Base-by-base conservation (phyloP, 2,797 vertebrate genomes). In the Sphenodon punctatus region DNA sequence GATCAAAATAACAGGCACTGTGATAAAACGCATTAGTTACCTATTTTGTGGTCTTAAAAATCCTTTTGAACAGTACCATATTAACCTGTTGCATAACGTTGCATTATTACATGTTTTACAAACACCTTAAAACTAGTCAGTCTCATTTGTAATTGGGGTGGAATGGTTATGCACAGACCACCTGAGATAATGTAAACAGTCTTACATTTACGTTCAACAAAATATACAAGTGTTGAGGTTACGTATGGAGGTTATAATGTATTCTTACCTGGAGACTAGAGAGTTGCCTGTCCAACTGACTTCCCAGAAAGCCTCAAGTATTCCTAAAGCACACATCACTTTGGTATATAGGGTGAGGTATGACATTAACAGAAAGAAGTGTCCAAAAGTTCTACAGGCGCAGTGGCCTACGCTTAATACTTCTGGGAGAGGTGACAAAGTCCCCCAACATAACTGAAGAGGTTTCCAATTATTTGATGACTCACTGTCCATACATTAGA, bases 341-440 rank as follows among this genome's bases (percentile, higher is more conserved):
- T 25, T 43, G 73, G 9, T 10, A 32, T 6, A 17, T 30, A 49
- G 45, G 38, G 19, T 58, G 48, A 82, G 49, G n/a, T 27, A 70
- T 8, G 4, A 80, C 77, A 92, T 80, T 87, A 91, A 88, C 56
- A 64, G 38, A 30, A 80, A 70, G n/a, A 89, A 89, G 76, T 79
- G 68, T 13, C 66, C 32, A 71, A 45, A 32, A 55, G 67, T 89
- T 71, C 88, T 81, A 59, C n/a, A n/a, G n/a, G n/a, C n/a, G 77
- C 83, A 84, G 77, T 46, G 19, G 61, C 25, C 42, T 63, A 1
- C 55, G 70, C 45, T 61, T 22, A 65, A 55, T 30, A 59, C 51
- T 91, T 92, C 89, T 86, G 78, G 85, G 82, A 89, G 91, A 79
- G 39, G 46, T 70, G 68, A 89, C 83, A 48, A 22, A 66, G 92